These are phyloP conservation scores for Sarcophilus harrisii DNA, from an alignment of 2,797 vertebrate genomes.

Conservation along the genomic window DNA sequence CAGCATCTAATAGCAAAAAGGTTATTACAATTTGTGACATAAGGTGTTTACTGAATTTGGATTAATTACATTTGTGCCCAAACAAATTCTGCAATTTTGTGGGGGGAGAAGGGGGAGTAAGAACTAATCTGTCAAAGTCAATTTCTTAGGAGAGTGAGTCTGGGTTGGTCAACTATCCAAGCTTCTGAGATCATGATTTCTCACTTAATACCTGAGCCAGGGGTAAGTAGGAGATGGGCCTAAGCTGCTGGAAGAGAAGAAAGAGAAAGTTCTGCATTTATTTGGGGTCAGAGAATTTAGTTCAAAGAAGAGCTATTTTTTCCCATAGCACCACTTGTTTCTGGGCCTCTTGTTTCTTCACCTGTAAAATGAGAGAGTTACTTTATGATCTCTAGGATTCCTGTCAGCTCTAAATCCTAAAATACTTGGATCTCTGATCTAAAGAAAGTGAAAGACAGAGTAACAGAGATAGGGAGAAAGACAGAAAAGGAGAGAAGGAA, in stretches of 20 bases:
- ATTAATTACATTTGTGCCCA: conserved; percentile 65
- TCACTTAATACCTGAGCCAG: not conserved
- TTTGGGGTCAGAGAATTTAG: not conserved
- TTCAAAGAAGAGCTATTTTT: not conserved
- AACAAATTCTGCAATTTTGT: conserved; percentile 63
- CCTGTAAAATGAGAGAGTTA: not conserved
- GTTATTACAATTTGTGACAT: conserved; percentile 64
- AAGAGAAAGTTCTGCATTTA: too few relatives aligned
- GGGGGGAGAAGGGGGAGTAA: not conserved
- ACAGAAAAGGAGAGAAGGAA: not conserved
- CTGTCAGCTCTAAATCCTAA: not conserved
- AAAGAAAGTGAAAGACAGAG: not conserved
- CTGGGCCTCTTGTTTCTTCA: not conserved
- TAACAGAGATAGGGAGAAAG: not conserved
- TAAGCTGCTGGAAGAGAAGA: not conserved
- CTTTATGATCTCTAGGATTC: not conserved
- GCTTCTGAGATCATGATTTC: not conserved
- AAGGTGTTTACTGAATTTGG: conserved; percentile 64
- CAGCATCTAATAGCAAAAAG: conserved; percentile 46
- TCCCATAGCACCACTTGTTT: not conserved
- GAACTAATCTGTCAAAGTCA: not conserved
- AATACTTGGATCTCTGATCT: not conserved
- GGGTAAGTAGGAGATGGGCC: not conserved
- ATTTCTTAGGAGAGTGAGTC: not conserved
- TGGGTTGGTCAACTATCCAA: not conserved